Base-by-base conservation (phyloP, 2,113 vertebrate species). In the Corynorhinus townsendii region DNA sequence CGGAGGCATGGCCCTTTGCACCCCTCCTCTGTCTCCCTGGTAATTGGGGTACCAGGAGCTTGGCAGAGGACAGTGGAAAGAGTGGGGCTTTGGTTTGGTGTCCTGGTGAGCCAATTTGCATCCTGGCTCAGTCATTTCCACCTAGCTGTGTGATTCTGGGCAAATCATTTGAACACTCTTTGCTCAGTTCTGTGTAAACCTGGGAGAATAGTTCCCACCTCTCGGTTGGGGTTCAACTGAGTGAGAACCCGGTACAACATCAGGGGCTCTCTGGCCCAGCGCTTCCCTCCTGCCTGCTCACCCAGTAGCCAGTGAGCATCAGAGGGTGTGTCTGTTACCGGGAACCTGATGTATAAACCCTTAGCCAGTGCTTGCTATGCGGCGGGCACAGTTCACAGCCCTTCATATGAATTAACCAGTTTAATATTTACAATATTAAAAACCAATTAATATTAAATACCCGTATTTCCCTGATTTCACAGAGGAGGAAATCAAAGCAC, bases 321-420 rank as follows among this genome's bases (percentile, higher is more conserved):
- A 4, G 3, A 47, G 1, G 22, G 26, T 28, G 3, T 3, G 11
- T 35, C n/a, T n/a, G 11, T 43, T 3, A 33, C 12, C 7, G 35
- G 15, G 59, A 45, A 66, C n/a, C 43, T 33, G 24, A 17, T 7
- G n/a, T 22, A 43, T 43, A 28, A 33, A 64, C 10, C 14, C 40
- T 79, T 4, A 35, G 22, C 1, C 5, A 14, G 14, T 20, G 68
- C 84, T 72, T 11, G 45, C 6, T 0, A 3, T 20, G 59, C 0
- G 4, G 33, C 9, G 16, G 52, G 79, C 40, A 12, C 12, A 33
- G 40, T n/a, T 30, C 16, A 30, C 14, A 80, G 88, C n/a, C 2
- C 40, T 68, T 84, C 4, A 15, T 15, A 0, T 35, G 54, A 20
- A 54, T 72, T n/a, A 47, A 30, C 52, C 77, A 30, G 10, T 66